Percentiles rank a stretch among this genome's conserved stretches.
phyloP scores from a whole-genome alignment of 2,113 vertebrate genomes.

The Megaleporinus macrocephalus region DNA sequence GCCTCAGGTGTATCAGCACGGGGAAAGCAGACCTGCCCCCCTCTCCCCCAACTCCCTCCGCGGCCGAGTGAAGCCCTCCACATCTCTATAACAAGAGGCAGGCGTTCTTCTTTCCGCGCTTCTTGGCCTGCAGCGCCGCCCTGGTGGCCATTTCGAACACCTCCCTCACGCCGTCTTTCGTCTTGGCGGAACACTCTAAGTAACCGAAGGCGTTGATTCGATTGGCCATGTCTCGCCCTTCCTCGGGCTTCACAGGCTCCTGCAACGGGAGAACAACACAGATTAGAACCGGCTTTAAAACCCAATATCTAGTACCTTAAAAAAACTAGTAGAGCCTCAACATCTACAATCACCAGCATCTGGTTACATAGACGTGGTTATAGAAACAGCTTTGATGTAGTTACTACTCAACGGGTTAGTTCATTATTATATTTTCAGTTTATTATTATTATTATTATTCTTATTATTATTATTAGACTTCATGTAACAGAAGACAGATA shows the following conservation, averaged over 20 bases:
- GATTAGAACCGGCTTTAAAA: slow-evolving; percentile 77
- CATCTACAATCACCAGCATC: too few species aligned
- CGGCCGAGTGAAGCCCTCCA: slow-evolving; percentile 60
- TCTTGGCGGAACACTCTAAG: slow-evolving; percentile 89
- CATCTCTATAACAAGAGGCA: slow-evolving; percentile 75
- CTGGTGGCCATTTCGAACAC: slow-evolving; percentile 98
- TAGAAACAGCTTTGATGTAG: too few species aligned
- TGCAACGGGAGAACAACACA: slow-evolving; percentile 74
- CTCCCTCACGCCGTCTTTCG: slow-evolving; percentile 95
- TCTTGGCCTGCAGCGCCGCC: slow-evolving; percentile 81
- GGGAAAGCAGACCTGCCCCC: slow-evolving; percentile 40
- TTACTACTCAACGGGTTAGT: too few species aligned
- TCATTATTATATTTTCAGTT: too few species aligned
- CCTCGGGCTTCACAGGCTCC: slow-evolving; percentile 81
- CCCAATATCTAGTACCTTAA: too few species aligned
- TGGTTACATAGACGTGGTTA: too few species aligned
- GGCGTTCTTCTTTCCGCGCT: slow-evolving; percentile 69
- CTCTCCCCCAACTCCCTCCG: slow-evolving; percentile 63
- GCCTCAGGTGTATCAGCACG: slow-evolving; percentile 12
- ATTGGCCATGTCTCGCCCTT: slow-evolving; percentile 79
- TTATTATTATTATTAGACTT: too few species aligned
- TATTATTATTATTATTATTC: too few species aligned
- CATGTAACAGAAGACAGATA: too few species aligned
- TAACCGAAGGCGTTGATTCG: slow-evolving; percentile 80
- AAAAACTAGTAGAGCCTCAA: too few species aligned